phyloP scores from a whole-genome alignment of 1,140 invertebrate species.

The Hestina assimilis region DNA sequence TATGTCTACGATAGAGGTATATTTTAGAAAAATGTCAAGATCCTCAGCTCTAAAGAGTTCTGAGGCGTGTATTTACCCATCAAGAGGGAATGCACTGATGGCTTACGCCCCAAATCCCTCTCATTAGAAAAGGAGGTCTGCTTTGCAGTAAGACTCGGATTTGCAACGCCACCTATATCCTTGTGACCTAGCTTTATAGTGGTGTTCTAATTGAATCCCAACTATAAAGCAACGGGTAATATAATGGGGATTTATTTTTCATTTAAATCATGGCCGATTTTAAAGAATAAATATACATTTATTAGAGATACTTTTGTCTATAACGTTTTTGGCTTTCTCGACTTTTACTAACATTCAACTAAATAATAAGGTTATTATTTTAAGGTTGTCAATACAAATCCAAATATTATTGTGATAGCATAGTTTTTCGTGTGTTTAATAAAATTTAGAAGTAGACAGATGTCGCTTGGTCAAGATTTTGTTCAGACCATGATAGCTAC shows the following conservation, averaged over 20 bases:
- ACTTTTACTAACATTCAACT: no score
- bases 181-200: conserved; percentile 4
- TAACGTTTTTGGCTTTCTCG: no score
- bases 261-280: background rate
- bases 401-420: no score
- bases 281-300: background rate
- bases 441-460: no score
- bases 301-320: background rate
- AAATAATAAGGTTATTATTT: no score
- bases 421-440: no score
- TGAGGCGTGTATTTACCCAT: conserved; percentile 14
- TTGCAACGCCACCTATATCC: conserved; percentile 16
- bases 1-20: background rate
- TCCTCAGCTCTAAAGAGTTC: conserved; percentile 8
- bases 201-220: background rate
- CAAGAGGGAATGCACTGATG: conserved; percentile 22
- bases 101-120: conserved; percentile 25
- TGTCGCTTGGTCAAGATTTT: no score
- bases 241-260: no score
- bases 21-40: conserved; percentile 2
- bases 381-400: no score
- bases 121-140: conserved; percentile 25
- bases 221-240: no score
- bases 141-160: conserved; percentile 24
- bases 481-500: no score